Evolutionary conservation across 2,888 invertebrate species (phyloP).

Genomic region (Rhagophthalmus giganteus): DNA sequence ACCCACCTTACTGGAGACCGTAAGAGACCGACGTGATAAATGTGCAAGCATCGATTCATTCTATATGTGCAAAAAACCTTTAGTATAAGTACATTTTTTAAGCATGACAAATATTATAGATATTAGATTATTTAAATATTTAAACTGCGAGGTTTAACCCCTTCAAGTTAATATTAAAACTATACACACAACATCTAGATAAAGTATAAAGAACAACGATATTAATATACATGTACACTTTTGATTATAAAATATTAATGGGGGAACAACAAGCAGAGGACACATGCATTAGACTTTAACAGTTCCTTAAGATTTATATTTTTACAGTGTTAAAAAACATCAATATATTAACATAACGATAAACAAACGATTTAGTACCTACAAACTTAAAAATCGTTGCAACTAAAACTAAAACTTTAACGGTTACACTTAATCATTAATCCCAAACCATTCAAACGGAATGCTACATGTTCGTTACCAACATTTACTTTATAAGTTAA

Average conservation of each 20-base stretch:
- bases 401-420: no score
- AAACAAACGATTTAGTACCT: constrained; percentile 30
- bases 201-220: constrained; percentile 55
- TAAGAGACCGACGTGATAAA: constrained; percentile 30
- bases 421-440: constrained; percentile 14
- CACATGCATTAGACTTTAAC: constrained; percentile 48
- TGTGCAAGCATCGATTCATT: constrained; percentile 32
- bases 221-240: constrained; percentile 41
- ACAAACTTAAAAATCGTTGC: constrained; percentile 21
- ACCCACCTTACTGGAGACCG: constrained; percentile 43
- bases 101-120: constrained; percentile 30
- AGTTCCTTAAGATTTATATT: constrained; percentile 36
- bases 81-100: constrained; percentile 35
- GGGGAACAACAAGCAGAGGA: constrained; percentile 52
- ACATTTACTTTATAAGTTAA: no score
- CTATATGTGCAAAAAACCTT: constrained; percentile 31
- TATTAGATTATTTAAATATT: constrained; percentile 27
- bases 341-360: constrained; percentile 33
- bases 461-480: no score
- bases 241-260: constrained; percentile 50
- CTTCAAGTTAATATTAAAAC: constrained; percentile 43
- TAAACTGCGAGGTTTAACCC: constrained; percentile 35
- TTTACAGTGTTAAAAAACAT: constrained; percentile 48
- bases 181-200: constrained; percentile 56
- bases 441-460: no score